phyloP scores from a whole-genome alignment of 1,140 invertebrate genomes.

The Anadara kagoshimensis region DNA sequence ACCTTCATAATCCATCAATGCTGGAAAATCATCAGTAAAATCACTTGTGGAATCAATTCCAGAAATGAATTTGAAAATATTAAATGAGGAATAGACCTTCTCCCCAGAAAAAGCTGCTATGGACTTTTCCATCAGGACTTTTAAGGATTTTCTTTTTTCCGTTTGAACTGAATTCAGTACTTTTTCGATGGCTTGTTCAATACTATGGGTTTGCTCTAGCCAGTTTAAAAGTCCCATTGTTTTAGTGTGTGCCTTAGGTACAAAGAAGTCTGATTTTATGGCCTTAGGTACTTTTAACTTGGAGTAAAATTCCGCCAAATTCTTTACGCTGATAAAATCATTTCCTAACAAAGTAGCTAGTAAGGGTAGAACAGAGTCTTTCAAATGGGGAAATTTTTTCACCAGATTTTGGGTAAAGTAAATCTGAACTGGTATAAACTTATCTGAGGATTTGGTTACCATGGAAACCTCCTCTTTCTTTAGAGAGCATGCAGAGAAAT shows the following conservation, averaged over 20 bases:
- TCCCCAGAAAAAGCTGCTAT: slow-evolving; percentile 53
- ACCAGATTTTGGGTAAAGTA: slow-evolving; percentile 84
- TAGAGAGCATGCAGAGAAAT: slow-evolving; percentile 58
- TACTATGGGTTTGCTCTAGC: slow-evolving; percentile 79
- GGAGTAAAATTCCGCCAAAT: slow-evolving; percentile 83
- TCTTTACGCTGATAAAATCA: slow-evolving; percentile 84
- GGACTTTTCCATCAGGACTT: slow-evolving; percentile 50
- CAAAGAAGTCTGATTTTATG: slow-evolving; percentile 40
- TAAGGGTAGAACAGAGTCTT: slow-evolving; percentile 82
- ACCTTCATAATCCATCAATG: slow-evolving; percentile 41
- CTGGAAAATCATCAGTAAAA: too few species aligned
- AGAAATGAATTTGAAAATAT: too few species aligned
- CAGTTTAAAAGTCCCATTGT: slow-evolving; percentile 84
- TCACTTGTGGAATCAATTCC: too few species aligned
- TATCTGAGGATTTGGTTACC: not conserved
- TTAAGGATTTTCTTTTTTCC: slow-evolving; percentile 46
- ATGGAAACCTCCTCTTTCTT: slow-evolving; percentile 35
- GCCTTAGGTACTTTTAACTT: slow-evolving; percentile 79
- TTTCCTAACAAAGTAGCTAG: slow-evolving; percentile 89
- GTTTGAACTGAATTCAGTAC: slow-evolving; percentile 61
- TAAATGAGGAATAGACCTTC: slow-evolving; percentile 15
- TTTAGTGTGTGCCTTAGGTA: slow-evolving; percentile 75
- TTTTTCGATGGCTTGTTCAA: slow-evolving; percentile 81
- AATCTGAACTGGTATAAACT: slow-evolving; percentile 80
- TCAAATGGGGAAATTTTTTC: slow-evolving; percentile 79